Conservation (phyloP, 2,888 invertebrate genomes). For the Acronicta alni region DNA sequence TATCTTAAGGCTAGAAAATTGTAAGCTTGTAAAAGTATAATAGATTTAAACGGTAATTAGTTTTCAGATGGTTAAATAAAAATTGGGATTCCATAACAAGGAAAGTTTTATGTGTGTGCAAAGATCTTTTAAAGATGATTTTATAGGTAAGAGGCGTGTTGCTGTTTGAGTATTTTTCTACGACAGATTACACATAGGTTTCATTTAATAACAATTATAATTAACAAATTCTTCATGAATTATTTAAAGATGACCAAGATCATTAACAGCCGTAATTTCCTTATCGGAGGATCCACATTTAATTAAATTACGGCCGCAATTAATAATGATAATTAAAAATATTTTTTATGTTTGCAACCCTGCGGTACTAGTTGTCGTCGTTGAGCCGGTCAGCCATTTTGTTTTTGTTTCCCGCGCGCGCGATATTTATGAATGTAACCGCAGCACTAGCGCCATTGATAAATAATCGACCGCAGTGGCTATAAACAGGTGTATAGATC, state of each 20-base stretch:
- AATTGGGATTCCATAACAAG: no score
- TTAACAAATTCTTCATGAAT: slow-evolving; percentile 28
- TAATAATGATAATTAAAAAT: slow-evolving; percentile 34
- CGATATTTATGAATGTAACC: slow-evolving; percentile 66
- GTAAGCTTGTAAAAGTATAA: no score
- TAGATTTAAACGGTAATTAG: no score
- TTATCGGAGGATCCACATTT: slow-evolving; percentile 38
- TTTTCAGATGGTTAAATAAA: no score
- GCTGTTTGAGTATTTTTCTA: neutral
- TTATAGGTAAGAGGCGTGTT: no score
- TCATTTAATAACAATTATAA: slow-evolving; percentile 4
- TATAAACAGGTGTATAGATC: slow-evolving; percentile 32
- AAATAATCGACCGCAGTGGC: slow-evolving; percentile 56
- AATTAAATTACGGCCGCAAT: slow-evolving; percentile 35
- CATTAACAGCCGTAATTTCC: slow-evolving; percentile 43
- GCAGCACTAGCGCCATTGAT: slow-evolving; percentile 67
- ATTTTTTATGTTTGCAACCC: slow-evolving; percentile 53
- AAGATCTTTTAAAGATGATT: neutral
- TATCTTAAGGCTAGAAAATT: no score
- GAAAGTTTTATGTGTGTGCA: no score
- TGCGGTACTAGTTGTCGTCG: slow-evolving; percentile 51
- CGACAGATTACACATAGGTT: neutral
- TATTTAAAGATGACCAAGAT: slow-evolving; percentile 34
- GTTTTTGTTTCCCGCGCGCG: slow-evolving; percentile 64
- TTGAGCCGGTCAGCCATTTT: slow-evolving; percentile 60